Conservation (phyloP, 2,888 invertebrate genomes). For the Acanthococcus lagerstroemiae region DNA sequence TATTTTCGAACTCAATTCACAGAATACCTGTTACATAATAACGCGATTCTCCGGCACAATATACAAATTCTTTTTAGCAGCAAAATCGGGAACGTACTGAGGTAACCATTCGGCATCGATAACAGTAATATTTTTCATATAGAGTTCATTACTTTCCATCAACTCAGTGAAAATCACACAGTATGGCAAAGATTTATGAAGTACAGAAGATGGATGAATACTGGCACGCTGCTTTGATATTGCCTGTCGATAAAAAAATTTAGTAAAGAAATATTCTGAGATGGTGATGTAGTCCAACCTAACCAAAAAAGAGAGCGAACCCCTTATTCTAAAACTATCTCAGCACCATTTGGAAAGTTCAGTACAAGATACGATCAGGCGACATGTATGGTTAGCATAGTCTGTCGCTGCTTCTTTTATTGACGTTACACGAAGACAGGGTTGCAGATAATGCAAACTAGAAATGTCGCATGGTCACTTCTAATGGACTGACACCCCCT, state of each 20-base stretch:
- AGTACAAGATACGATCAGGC: too few species aligned
- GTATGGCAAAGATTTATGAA: slow-evolving; percentile 58
- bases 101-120: slow-evolving; percentile 72
- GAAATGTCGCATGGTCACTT: slow-evolving; percentile 31
- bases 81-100: slow-evolving; percentile 43
- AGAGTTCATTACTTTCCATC: slow-evolving; percentile 71
- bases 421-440: slow-evolving; percentile 25
- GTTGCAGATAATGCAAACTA: slow-evolving; percentile 28
- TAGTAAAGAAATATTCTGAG: too few species aligned
- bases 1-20: too few species aligned
- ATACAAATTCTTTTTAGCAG: neutral
- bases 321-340: too few species aligned
- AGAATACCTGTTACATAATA: neutral
- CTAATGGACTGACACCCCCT: too few species aligned
- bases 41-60: neutral
- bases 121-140: slow-evolving; percentile 65
- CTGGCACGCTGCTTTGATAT: slow-evolving; percentile 56
- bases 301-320: too few species aligned
- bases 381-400: too few species aligned
- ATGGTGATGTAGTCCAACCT: too few species aligned
- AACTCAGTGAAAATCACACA: slow-evolving; percentile 76
- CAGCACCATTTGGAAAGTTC: too few species aligned
- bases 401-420: too few species aligned
- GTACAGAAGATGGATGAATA: slow-evolving; percentile 74
- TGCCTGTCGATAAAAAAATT: too few species aligned